Percentiles rank a stretch among this genome's conserved stretches.
Evolutionary conservation across 2,888 invertebrate genomes (phyloP).

Genomic region (Trachelus tabidus): DNA sequence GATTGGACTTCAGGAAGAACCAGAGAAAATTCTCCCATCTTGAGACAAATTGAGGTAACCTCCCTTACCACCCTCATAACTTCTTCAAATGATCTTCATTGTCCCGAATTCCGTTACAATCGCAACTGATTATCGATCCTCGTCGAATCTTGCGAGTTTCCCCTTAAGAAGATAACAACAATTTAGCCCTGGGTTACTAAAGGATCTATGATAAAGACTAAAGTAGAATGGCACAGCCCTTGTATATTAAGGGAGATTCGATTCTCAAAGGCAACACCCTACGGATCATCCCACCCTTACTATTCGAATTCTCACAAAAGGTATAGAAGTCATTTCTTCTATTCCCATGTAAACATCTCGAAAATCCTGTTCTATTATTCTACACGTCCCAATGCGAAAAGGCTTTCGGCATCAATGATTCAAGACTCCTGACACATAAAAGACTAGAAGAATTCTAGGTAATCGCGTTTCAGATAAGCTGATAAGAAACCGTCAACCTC

Average conservation of each 20-base stretch:
- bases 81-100: neutral
- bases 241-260: neutral
- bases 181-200: neutral
- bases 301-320: neutral
- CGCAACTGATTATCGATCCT: neutral
- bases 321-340: neutral
- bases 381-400: neutral
- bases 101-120: neutral
- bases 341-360: neutral
- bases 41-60: neutral
- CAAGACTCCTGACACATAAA: neutral
- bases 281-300: neutral
- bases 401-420: neutral
- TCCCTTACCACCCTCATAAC: neutral
- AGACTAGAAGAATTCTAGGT: neutral
- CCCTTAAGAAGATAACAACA: neutral
- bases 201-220: neutral
- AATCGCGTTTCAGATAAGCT: neutral
- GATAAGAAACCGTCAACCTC: neutral
- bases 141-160: neutral
- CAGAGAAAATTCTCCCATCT: neutral
- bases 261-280: neutral
- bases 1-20: slow-evolving; percentile 19
- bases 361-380: neutral
- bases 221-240: neutral